Conservation (phyloP, 2,888 invertebrate genomes). For the Strigamia crassipes region DNA sequence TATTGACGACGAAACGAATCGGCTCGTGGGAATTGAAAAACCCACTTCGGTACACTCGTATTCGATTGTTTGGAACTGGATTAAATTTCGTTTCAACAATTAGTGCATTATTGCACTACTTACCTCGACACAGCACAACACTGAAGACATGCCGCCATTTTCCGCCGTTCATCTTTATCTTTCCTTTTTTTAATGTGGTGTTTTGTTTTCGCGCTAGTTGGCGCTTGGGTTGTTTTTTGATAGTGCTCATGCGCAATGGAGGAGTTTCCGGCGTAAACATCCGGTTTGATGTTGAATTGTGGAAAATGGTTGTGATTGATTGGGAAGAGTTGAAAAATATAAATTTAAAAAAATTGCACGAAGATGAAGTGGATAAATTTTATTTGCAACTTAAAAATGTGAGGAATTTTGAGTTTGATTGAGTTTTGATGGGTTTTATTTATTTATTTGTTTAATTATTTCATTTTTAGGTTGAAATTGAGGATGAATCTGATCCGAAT, state of each 20-base stretch:
- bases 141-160: slow-evolving; percentile 94
- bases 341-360: not conserved
- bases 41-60: not conserved
- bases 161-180: slow-evolving; percentile 53
- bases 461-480: slow-evolving; percentile 1
- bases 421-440: not conserved
- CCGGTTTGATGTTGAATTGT: not conserved
- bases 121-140: slow-evolving; percentile 96
- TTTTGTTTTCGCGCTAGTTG: not conserved
- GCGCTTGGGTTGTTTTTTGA: not conserved
- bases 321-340: slow-evolving; percentile 15
- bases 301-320: slow-evolving; percentile 17
- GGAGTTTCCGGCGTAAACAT: not conserved
- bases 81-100: not conserved
- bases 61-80: not conserved
- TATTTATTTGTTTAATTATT: not conserved
- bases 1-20: not conserved
- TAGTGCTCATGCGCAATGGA: not conserved
- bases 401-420: not conserved
- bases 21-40: not conserved
- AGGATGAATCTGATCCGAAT: not conserved
- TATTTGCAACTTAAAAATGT: not conserved
- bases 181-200: not conserved
- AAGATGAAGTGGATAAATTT: slow-evolving; percentile 14
- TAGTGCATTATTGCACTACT: slow-evolving; percentile 59